Percentiles rank a stretch among this genome's conserved stretches.
These are phyloP conservation scores for Macroteleia sp. DNA, from an alignment of 2,888 invertebrate species.

Conservation along the genomic window DNA sequence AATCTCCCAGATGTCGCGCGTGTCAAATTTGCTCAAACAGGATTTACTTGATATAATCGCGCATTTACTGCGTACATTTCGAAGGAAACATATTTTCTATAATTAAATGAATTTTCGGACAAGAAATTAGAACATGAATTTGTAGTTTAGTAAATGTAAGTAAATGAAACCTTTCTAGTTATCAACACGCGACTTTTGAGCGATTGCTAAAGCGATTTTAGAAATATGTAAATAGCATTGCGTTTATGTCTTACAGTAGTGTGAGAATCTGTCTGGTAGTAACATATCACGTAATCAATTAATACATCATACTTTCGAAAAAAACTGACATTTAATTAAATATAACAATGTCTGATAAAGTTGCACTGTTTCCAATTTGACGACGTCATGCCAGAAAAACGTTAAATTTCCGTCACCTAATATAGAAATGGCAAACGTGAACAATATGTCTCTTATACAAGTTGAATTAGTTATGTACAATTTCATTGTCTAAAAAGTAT, in stretches of 20 bases:
- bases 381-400: not conserved
- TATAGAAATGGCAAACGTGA: too few relatives aligned
- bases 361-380: not conserved
- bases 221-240: not conserved
- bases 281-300: constrained; percentile 20
- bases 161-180: constrained; percentile 18
- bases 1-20: constrained; percentile 33
- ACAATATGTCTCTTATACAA: too few relatives aligned
- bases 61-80: constrained; percentile 9
- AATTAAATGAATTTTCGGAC: constrained; percentile 16
- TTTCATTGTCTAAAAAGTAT: too few relatives aligned
- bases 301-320: not conserved
- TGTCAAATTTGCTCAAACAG: constrained; percentile 46
- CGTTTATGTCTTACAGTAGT: not conserved
- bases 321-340: not conserved
- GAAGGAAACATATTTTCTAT: constrained; percentile 50
- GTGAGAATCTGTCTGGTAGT: constrained; percentile 22
- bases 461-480: too few relatives aligned
- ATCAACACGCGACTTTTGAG: constrained; percentile 30
- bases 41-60: constrained; percentile 19
- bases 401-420: not conserved
- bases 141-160: constrained; percentile 15
- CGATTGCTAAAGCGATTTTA: not conserved
- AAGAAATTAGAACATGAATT: constrained; percentile 15
- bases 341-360: constrained; percentile 2